Evolutionary conservation across 35 echinoderm and acorn worm genomes (phyloP).

Genomic region (Diadema setosum): DNA sequence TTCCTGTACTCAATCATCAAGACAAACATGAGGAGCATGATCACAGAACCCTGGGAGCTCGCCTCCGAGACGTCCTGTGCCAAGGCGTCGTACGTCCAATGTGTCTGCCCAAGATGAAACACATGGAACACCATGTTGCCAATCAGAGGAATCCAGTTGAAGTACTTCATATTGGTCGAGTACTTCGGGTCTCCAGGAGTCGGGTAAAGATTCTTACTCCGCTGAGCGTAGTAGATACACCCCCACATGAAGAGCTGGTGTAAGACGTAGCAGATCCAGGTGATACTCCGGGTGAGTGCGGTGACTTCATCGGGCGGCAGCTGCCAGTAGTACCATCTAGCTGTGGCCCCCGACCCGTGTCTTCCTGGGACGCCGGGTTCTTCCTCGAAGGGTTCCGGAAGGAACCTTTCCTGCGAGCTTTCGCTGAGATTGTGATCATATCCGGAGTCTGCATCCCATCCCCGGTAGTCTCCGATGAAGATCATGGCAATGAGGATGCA

Average conservation of each 20-base stretch:
- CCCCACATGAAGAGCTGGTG: slow-evolving; percentile 89
- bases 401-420: slow-evolving; percentile 62
- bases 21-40: slow-evolving; percentile 85
- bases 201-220: slow-evolving; percentile 8
- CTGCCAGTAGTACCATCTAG: slow-evolving; percentile 93
- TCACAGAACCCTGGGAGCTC: slow-evolving; percentile 92
- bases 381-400: slow-evolving; percentile 45
- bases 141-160: slow-evolving; percentile 58
- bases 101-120: slow-evolving; percentile 71
- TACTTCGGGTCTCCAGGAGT: slow-evolving; percentile 37
- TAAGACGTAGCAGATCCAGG: slow-evolving; percentile 71
- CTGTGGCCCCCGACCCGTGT: slow-evolving; percentile 25
- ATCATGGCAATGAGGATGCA: slow-evolving; percentile 50
- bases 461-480: slow-evolving; percentile 35
- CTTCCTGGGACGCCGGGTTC: slow-evolving; percentile 62
- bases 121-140: slow-evolving; percentile 73
- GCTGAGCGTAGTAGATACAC: slow-evolving; percentile 72
- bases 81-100: slow-evolving; percentile 74
- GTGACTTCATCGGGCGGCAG: slow-evolving; percentile 62
- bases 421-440: slow-evolving; percentile 65
- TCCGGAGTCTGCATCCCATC: slow-evolving; percentile 83
- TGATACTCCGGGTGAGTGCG: slow-evolving; percentile 34
- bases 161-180: slow-evolving; percentile 42
- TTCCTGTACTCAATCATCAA: slow-evolving; percentile 83
- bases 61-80: slow-evolving; percentile 84